Evolutionary conservation across 1,140 invertebrate species (phyloP).

Genomic region (Venustaconcha ellipsiformis): DNA sequence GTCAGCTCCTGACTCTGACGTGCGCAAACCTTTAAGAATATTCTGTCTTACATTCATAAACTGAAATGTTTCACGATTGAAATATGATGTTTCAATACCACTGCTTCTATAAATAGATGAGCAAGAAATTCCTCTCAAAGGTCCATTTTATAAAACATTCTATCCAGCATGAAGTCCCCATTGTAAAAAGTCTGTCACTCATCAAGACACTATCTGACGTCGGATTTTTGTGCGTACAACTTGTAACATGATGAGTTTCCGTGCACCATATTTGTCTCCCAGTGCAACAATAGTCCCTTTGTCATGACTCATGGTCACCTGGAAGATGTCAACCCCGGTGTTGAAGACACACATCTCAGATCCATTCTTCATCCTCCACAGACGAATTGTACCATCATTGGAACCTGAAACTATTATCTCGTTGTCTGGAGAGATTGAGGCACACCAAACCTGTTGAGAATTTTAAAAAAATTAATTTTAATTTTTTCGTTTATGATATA

Average conservation of each 20-base stretch:
- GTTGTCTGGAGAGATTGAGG: constrained; percentile 64
- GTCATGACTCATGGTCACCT: constrained; percentile 65
- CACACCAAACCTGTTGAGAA: constrained; percentile 63
- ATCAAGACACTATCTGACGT: no score
- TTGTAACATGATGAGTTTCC: constrained; percentile 70
- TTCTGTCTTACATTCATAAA: no score
- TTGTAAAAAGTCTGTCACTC: no score
- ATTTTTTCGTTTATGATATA: neutral
- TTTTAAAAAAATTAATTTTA: neutral
- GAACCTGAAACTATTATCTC: constrained; percentile 68
- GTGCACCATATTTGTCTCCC: constrained; percentile 64
- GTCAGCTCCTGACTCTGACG: no score
- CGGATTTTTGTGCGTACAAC: constrained; percentile 63
- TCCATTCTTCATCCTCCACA: constrained; percentile 64
- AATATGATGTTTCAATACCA: no score
- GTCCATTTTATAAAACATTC: no score
- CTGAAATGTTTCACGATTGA: no score
- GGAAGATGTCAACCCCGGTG: constrained; percentile 67
- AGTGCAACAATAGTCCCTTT: constrained; percentile 68
- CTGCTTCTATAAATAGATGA: no score
- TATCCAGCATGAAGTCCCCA: no score
- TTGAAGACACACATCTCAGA: constrained; percentile 64
- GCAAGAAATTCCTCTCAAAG: no score
- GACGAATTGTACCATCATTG: constrained; percentile 66
- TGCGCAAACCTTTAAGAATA: no score